phyloP scores from a whole-genome alignment of 1,140 invertebrate species.

The Drosophila gunungcola region DNA sequence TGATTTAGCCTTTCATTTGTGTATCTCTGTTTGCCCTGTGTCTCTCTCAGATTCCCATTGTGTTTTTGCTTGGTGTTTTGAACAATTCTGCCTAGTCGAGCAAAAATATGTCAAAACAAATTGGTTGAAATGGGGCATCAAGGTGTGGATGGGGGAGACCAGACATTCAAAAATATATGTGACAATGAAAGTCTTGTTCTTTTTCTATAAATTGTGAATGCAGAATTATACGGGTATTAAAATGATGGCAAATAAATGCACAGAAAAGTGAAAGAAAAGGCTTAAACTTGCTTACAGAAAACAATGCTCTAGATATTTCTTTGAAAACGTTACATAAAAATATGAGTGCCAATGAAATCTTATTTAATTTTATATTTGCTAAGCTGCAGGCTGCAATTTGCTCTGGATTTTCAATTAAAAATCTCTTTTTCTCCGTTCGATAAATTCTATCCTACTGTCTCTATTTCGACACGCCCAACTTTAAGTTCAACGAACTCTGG shows the following conservation, averaged over 20 bases:
- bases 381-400: too few relatives aligned
- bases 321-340: background rate
- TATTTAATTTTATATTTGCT: too few relatives aligned
- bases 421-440: too few relatives aligned
- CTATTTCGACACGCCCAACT: background rate
- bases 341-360: too few relatives aligned
- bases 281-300: background rate
- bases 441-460: background rate
- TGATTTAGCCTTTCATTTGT: conserved; percentile 43
- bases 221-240: background rate
- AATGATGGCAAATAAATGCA: background rate
- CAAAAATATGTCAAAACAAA: conserved; percentile 55
- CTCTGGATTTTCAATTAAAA: too few relatives aligned
- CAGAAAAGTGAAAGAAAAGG: background rate
- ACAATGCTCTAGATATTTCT: background rate
- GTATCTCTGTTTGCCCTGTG: conserved; percentile 13
- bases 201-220: background rate
- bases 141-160: background rate
- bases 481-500: conserved; percentile 21
- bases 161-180: background rate
- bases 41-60: conserved; percentile 13
- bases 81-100: conserved; percentile 47
- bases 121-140: conserved; percentile 19
- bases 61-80: conserved; percentile 50
- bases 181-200: conserved; percentile 18